A percentile compares a stretch with the other conserved stretches of the same genome.
phyloP scores from a whole-genome alignment of 2,888 invertebrate genomes.

The Epirrhoe alternata region DNA sequence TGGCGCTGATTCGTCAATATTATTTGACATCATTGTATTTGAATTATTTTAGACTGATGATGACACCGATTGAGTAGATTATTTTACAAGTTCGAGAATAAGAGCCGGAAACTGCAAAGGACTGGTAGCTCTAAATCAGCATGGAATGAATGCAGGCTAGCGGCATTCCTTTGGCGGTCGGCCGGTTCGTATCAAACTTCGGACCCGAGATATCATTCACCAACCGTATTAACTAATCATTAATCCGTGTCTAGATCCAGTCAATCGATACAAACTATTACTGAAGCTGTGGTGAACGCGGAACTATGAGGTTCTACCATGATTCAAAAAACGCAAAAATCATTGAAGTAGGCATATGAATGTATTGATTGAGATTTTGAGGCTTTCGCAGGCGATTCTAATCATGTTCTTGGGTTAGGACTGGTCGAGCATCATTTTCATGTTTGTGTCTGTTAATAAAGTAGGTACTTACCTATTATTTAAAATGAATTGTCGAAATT shows the following conservation, averaged over 20 bases:
- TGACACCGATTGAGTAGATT: too few relatives aligned
- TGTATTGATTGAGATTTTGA: too few relatives aligned
- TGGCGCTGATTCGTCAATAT: too few relatives aligned
- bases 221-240: slow-evolving; percentile 9
- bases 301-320: slow-evolving; percentile 1
- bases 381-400: too few relatives aligned
- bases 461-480: too few relatives aligned
- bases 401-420: too few relatives aligned
- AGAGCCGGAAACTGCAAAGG: slow-evolving; percentile 10
- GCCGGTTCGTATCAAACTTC: slow-evolving; percentile 49
- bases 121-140: slow-evolving; percentile 54
- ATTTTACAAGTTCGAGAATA: neutral
- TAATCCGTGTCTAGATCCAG: slow-evolving; percentile 15
- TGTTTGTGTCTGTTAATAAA: too few relatives aligned
- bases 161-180: slow-evolving; percentile 61
- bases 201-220: slow-evolving; percentile 7
- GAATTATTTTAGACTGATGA: too few relatives aligned
- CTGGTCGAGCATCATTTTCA: too few relatives aligned
- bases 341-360: too few relatives aligned
- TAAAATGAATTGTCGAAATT: too few relatives aligned
- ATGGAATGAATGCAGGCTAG: slow-evolving; percentile 57
- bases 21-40: too few relatives aligned
- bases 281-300: slow-evolving; percentile 11
- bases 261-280: slow-evolving; percentile 7
- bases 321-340: neutral